Base-by-base conservation (phyloP, 2,888 invertebrate genomes). In the Callosobruchus maculatus region DNA sequence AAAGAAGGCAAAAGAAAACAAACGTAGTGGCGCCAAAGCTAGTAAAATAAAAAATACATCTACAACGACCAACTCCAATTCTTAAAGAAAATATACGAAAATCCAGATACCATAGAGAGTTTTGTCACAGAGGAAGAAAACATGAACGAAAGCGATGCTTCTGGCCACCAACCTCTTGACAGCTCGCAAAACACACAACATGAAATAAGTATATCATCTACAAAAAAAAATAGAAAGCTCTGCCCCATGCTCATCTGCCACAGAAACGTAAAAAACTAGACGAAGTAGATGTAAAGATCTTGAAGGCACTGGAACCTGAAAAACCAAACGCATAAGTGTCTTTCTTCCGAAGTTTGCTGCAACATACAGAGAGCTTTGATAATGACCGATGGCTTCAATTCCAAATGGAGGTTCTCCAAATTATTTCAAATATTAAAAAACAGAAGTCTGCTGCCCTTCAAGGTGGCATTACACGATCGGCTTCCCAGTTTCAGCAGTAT, bases 381-480 rank as follows among this genome's bases (percentile, higher is more conserved):
- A 21, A 21, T 70, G 26, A 70, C 21, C 22, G 21, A 70, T 21
- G 70, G 70, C 70, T 70, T 70, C 70, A 70, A 70, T 70, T 70
- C 70, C 70, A 70, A 70, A 70, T 70, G 70, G 70, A 70, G 70
- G 70, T 70, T 70, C 70, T 70, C 20, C 70, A 70, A 21, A 21
- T 20, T 21, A 70, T 70, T 70, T 70, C 22, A 20, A 70, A 70
- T 21, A 70, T 70, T 70, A 70, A 70, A 21, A 70, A 70, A 21
- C 70, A 70, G 21, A 70, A 70, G 70, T 22, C 20, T 21, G 70
- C 70, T 21, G 70, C 70, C 21, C 70, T 26, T 70, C 70, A 70
- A 70, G 70, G 70, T 21, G 20, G 21, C 70, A 70, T 21, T 70
- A 70, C 70, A 70, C 70, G 21, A 70, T 9, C 20, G 21, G 70